Percentiles rank a stretch among this genome's conserved stretches.
Conservation (phyloP, 2,888 invertebrate species). For the Tetrapedia diversipes region DNA sequence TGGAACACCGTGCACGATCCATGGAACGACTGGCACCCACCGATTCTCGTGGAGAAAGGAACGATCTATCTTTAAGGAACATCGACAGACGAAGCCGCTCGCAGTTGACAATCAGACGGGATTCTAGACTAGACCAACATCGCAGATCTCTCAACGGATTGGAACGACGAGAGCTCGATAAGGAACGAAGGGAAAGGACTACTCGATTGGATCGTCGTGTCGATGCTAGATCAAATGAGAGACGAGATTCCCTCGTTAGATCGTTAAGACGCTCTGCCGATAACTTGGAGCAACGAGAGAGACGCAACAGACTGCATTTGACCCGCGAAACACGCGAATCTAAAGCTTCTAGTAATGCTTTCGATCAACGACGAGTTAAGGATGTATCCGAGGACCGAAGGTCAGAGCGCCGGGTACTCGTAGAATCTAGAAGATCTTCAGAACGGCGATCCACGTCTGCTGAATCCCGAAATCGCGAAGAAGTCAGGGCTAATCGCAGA, state of each 20-base stretch:
- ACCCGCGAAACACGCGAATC: constrained; percentile 23
- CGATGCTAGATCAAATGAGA: not conserved
- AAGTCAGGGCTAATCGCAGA: constrained; percentile 5
- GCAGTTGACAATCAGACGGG: constrained; percentile 14
- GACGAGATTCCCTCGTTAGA: constrained; percentile 2
- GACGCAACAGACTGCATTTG: not conserved
- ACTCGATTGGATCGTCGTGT: constrained; percentile 18
- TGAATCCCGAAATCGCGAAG: constrained; percentile 4
- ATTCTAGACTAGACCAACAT: constrained; percentile 20
- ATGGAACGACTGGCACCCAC: constrained; percentile 5
- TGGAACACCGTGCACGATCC: constrained; percentile 25
- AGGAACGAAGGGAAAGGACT: constrained; percentile 27
- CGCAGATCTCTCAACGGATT: constrained; percentile 23
- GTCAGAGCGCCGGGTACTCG: not conserved
- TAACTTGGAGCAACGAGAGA: constrained; percentile 16
- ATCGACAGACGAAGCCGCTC: constrained; percentile 17
- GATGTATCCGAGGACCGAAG: constrained; percentile 8
- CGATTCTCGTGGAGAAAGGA: constrained; percentile 30
- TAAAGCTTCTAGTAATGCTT: not conserved
- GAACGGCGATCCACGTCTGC: constrained; percentile 11
- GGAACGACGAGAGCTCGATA: not conserved
- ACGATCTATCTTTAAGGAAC: constrained; percentile 9
- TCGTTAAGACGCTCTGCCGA: constrained; percentile 12
- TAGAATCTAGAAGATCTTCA: not conserved
- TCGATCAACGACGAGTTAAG: not conserved